Evolutionary conservation across 2,797 vertebrate genomes (phyloP).

Genomic region (Prunella strophiata): DNA sequence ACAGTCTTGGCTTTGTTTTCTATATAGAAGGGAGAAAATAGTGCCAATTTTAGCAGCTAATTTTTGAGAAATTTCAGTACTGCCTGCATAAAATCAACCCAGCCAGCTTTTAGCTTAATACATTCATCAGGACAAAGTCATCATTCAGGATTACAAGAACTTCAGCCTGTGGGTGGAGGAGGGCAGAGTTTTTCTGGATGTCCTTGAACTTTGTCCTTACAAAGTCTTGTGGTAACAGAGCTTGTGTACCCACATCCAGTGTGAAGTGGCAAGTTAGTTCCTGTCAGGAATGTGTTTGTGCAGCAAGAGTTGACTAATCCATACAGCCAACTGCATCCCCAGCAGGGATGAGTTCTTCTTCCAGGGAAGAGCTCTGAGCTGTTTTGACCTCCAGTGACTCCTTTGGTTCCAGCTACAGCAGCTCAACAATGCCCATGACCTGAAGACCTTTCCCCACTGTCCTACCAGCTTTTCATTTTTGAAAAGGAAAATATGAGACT

Average conservation of each 20-base stretch:
- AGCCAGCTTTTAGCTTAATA: not conserved
- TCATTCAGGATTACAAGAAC: not conserved
- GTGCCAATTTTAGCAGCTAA: not conserved
- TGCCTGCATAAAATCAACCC: not conserved
- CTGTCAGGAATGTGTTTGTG: not conserved
- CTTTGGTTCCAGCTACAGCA: not conserved
- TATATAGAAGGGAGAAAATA: not conserved
- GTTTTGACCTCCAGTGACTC: not conserved
- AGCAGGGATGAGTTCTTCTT: not conserved
- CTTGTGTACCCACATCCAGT: not conserved
- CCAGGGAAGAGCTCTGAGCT: not conserved
- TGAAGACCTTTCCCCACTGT: not conserved
- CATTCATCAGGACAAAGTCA: not conserved
- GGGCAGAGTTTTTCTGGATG: not conserved
- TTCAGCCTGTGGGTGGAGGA: not conserved
- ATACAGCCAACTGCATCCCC: not conserved
- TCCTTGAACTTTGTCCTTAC: not conserved
- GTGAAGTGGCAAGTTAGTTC: not conserved
- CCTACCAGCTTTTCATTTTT: not conserved
- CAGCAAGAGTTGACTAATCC: not conserved
- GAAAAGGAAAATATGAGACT: not conserved
- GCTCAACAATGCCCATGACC: not conserved
- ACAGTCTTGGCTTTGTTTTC: constrained; percentile 43
- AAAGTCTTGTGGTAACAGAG: not conserved
- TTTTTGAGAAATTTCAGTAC: not conserved